These are phyloP conservation scores for Aporophyla nigra DNA, from an alignment of 2,888 invertebrate species.

Conservation along the genomic window DNA sequence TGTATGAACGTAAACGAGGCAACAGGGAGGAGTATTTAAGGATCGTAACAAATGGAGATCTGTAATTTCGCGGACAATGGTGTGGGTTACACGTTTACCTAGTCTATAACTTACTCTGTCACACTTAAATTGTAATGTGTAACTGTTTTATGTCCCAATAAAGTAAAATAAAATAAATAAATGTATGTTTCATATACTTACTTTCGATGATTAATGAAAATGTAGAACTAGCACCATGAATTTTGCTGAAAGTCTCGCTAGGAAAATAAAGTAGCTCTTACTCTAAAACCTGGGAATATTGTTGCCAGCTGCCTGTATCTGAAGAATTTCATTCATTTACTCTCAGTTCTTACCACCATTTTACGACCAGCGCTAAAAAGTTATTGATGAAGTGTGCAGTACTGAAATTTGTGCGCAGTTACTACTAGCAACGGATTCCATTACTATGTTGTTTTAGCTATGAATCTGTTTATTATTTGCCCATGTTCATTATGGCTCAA, in stretches of 20 bases:
- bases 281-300: not conserved
- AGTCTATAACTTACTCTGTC: no score
- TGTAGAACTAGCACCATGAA: no score
- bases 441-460: constrained; percentile 5
- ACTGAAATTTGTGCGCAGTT: constrained; percentile 25
- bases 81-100: no score
- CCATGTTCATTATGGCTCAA: constrained; percentile 2
- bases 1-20: no score
- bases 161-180: no score
- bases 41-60: no score
- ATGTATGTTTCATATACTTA: no score
- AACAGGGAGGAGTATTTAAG: no score
- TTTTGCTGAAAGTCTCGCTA: not conserved
- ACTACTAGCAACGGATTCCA: constrained; percentile 7
- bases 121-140: no score
- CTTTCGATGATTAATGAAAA: not conserved
- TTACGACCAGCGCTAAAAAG: constrained; percentile 30
- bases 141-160: no score
- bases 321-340: constrained; percentile 36
- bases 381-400: constrained; percentile 23
- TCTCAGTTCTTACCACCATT: constrained; percentile 7
- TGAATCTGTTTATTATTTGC: constrained; percentile 32
- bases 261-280: not conserved
- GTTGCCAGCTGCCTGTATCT: not conserved
- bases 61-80: no score